Conservation (phyloP, 1,140 invertebrate genomes). For the Ruditapes philippinarum region DNA sequence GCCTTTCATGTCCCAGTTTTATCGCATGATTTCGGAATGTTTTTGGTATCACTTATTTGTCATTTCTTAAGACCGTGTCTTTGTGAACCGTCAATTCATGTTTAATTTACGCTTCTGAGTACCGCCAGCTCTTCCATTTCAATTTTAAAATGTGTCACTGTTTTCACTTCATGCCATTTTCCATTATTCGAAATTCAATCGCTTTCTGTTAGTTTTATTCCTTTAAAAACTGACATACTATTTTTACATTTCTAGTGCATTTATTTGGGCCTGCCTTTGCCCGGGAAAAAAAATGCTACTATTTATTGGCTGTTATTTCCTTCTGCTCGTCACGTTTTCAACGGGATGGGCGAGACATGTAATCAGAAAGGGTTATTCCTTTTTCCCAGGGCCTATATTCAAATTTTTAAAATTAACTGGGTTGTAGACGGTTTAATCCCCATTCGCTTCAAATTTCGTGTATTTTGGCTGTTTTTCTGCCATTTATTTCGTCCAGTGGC, state of each 20-base stretch:
- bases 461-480: conserved; percentile 20
- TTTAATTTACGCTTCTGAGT: no score
- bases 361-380: no score
- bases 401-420: no score
- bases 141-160: conserved; percentile 11
- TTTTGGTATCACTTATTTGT: conserved; percentile 15
- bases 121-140: conserved; percentile 40
- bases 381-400: no score
- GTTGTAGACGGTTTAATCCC: no score
- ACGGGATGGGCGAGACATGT: conserved; percentile 62
- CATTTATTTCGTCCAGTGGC: conserved; percentile 22
- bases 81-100: no score
- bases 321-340: neutral
- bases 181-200: conserved; percentile 22
- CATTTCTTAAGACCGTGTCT: conserved; percentile 33
- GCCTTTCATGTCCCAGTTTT: no score
- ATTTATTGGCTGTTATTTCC: conserved; percentile 42
- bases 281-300: conserved; percentile 52
- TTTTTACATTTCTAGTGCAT: no score
- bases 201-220: conserved; percentile 52
- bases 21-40: no score
- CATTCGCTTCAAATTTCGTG: conserved; percentile 53
- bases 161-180: no score
- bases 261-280: conserved; percentile 11
- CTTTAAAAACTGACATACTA: no score